A percentile compares a stretch with the other conserved stretches of the same genome.
These are phyloP conservation scores for Protonibea diacanthus DNA, from an alignment of 2,797 vertebrate species.

Conservation along the genomic window DNA sequence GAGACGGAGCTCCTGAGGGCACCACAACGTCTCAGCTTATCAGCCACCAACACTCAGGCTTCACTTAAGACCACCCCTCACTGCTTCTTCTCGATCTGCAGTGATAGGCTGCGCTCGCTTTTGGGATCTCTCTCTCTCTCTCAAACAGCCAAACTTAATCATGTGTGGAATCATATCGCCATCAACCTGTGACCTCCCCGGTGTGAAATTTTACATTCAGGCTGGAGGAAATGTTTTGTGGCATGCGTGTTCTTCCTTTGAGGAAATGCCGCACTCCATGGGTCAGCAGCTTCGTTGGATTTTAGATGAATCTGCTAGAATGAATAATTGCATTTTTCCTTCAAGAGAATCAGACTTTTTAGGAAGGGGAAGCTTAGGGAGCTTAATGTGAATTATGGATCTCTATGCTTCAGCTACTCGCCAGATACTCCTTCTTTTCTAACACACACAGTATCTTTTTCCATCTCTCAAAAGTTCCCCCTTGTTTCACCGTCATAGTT, in stretches of 20 bases:
- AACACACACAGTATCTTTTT: conserved; percentile 1
- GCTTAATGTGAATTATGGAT: conserved; percentile 68
- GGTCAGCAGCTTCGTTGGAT: conserved; percentile 62
- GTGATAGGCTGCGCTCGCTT: conserved; percentile 65
- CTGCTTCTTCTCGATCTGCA: conserved; percentile 69
- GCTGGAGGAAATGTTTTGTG: conserved; percentile 24
- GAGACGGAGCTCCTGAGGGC: conserved; percentile 63
- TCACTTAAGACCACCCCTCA: conserved; percentile 73
- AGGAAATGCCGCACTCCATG: conserved; percentile 15
- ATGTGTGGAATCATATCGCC: conserved; percentile 43
- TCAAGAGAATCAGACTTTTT: conserved; percentile 48
- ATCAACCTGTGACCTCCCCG: conserved; percentile 47
- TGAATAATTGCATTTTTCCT: conserved; percentile 52
- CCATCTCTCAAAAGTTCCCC: conserved; percentile 45
- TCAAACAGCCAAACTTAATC: conserved; percentile 54
- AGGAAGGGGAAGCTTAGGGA: too few species aligned
- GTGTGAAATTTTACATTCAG: conserved; percentile 36
- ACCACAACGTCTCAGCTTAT: conserved; percentile 73
- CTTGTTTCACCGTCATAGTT: conserved; percentile 49
- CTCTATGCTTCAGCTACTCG: conserved; percentile 38
- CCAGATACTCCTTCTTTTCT: conserved; percentile 15
- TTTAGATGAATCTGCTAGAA: conserved; percentile 47
- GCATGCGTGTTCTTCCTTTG: conserved; percentile 14
- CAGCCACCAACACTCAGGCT: conserved; percentile 78
- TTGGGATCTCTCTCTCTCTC: conserved; percentile 29